Base-by-base conservation (phyloP, 2,888 invertebrate species). In the Lobophora halterata region DNA sequence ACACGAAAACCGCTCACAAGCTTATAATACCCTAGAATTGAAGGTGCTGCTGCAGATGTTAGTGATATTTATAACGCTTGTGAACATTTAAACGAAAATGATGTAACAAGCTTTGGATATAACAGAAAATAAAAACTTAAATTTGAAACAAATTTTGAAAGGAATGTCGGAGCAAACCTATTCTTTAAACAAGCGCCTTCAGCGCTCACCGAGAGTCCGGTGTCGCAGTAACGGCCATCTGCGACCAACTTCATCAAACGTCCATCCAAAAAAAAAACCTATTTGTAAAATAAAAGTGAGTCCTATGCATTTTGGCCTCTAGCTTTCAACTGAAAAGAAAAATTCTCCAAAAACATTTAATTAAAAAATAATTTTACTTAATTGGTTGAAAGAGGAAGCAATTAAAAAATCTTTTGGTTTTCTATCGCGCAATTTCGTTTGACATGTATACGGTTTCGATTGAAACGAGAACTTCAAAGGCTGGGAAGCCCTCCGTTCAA, bases 21-120 rank as follows among this genome's bases (percentile, higher is more conserved):
- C 52, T 48, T 66, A 61, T 57, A 49, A 66, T 58, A 72, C 45
- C 66, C 64, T 70, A 65, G 46, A 62, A 56, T 51, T 51, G 39
- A 43, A 53, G 40, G 45, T 48, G 17, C 40, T 30, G 30, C 20
- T 42, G 39, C 50, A 46, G 40, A 52, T 50, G 41, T 13, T 33
- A 37, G 24, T 34, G 50, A 57, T 50, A 38, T 36, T 48, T 47
- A 38, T 42, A 49, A 55, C 49, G 48, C 37, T 58, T 51, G 51
- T 49, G 44, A 43, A n/a, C n/a, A n/a, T 46, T 20, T 37, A n/a
- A n/a, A n/a, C 34, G 40, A 30, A 36, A 24, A 20, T 20, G 20
- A 25, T 40, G 28, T 33, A 10, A 19, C 9, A 24, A 13, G 30
- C 11, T 4, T 8, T 25, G 10, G 18, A 33, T 20, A 6, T 13